Conservation (phyloP, 2,797 vertebrate species). For the Tachyglossus aculeatus region DNA sequence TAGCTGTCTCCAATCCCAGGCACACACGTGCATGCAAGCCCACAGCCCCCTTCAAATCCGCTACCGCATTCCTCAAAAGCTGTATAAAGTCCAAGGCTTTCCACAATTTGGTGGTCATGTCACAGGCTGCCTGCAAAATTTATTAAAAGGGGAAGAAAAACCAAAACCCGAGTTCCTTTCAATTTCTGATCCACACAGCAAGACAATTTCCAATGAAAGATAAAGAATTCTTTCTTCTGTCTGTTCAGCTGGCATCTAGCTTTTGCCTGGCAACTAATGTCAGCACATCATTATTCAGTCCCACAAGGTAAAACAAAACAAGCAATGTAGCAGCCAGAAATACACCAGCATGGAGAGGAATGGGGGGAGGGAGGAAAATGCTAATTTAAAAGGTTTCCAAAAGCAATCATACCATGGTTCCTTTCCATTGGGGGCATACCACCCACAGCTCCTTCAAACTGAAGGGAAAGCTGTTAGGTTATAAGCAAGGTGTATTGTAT, state of each 20-base stretch:
- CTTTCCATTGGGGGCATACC: too few relatives aligned
- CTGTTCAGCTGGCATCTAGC: slow-evolving; percentile 16
- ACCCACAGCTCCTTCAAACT: slow-evolving; percentile 32
- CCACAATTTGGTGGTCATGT: fast-evolving
- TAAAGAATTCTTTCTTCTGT: slow-evolving; percentile 46
- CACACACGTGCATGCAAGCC: not conserved
- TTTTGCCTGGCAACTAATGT: slow-evolving; percentile 5
- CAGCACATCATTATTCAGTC: slow-evolving; percentile 33
- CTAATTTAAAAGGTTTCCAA: slow-evolving; percentile 38
- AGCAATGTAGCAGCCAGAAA: slow-evolving; percentile 32
- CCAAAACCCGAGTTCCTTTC: slow-evolving; percentile 21
- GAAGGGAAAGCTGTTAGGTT: slow-evolving; percentile 37
- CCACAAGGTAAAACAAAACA: slow-evolving; percentile 44
- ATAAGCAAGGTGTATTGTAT: slow-evolving; percentile 59
- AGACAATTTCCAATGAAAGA: slow-evolving; percentile 28
- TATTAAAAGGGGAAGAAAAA: not conserved
- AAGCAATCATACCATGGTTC: slow-evolving; percentile 38
- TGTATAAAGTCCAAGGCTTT: not conserved
- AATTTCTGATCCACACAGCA: not conserved
- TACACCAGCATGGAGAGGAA: not conserved
- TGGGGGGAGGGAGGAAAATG: not conserved
- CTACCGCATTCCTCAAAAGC: not conserved
- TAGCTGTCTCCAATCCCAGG: not conserved
- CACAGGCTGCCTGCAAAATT: not conserved
- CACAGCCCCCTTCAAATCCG: not conserved